A percentile compares a stretch with the other conserved stretches of the same genome.
These are phyloP conservation scores for Drosophila recens DNA, from an alignment of 2,888 invertebrate genomes.

Conservation along the genomic window DNA sequence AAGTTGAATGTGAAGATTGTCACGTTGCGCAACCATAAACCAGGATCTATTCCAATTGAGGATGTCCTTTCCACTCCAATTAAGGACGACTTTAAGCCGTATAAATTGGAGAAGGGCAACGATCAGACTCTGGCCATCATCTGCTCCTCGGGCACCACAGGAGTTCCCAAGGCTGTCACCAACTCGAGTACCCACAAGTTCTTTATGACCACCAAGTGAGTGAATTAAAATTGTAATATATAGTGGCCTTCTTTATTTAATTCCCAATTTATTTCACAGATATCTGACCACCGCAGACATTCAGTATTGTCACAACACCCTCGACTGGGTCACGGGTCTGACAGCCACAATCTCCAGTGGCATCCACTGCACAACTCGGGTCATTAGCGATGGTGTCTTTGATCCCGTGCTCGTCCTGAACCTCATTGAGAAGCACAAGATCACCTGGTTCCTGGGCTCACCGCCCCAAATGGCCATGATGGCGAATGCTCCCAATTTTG, in stretches of 20 bases:
- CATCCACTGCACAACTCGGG: slow-evolving; percentile 65
- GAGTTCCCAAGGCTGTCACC: slow-evolving; percentile 74
- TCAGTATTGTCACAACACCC: slow-evolving; percentile 64
- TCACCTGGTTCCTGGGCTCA: slow-evolving; percentile 63
- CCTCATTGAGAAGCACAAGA: slow-evolving; percentile 68
- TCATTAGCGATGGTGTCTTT: slow-evolving; percentile 70
- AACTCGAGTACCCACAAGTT: slow-evolving; percentile 36
- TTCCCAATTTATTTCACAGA: slow-evolving; percentile 26
- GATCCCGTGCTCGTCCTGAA: slow-evolving; percentile 60
- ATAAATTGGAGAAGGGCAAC: slow-evolving; percentile 59
- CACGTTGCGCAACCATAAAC: slow-evolving; percentile 41
- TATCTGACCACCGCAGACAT: slow-evolving; percentile 58
- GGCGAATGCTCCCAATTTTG: slow-evolving; percentile 53
- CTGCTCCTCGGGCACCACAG: slow-evolving; percentile 80
- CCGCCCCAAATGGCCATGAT: slow-evolving; percentile 68
- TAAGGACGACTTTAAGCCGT: slow-evolving; percentile 43
- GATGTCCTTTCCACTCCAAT: slow-evolving; percentile 43
- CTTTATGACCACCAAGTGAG: slow-evolving; percentile 36
- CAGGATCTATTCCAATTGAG: slow-evolving; percentile 22
- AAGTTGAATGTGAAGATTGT: slow-evolving; percentile 37
- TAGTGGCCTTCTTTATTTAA: too few species aligned
- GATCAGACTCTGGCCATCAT: slow-evolving; percentile 74
- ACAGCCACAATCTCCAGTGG: slow-evolving; percentile 58
- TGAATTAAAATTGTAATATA: too few species aligned
- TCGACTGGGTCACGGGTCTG: slow-evolving; percentile 75